Evolutionary conservation across 1,140 invertebrate species (phyloP), one percentile per base, ranked within the genome.

Genomic region (Achroia grisella): DNA sequence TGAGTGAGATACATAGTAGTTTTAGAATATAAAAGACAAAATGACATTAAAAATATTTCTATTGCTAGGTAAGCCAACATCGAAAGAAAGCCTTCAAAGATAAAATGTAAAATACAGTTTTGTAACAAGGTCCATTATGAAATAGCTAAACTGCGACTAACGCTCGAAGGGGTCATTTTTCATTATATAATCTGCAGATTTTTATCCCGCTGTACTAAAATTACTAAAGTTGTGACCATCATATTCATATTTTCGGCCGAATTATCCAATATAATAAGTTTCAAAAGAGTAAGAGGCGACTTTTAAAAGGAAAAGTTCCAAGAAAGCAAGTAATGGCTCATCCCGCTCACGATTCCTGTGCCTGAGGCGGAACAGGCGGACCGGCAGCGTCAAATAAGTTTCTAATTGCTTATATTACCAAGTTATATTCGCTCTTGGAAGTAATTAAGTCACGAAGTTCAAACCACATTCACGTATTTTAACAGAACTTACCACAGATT

Each of bases 331-430:
- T 82, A 82, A 84, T 84, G 80, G 76, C 72, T 85, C 78, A 85
- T 85, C 80, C 75, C 73, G 75, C 77, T 79, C 77, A 80, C 76
- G 76, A 79, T 71, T 81, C 65, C 65, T 69, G 47, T 63, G 76
- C 80, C 73, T 68, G 71, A 72, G 80, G 80, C 80, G 67, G 68
- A 72, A 67, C 73, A 62, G 70, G 72, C 76, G 68, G 74, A 80
- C 80, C 76, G 76, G 75, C 72, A 79, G 76, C 76, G 71, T 84
- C 78, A 84, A 84, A 84, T 84, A 84, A 84, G 76, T 84, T 84
- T 85, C 80, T 85, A 85, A 85, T 85, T 85, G 78, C 80, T 85
- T 85, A 81, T 82, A 85, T 85, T 85, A 85, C 77, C 73, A 79
- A 82, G 76, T 85, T 82, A 80, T 82, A 80, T 82, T 80, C 76